These are phyloP conservation scores for Drosophila kambysellisi DNA, from an alignment of 2,888 invertebrate species.

Conservation along the genomic window DNA sequence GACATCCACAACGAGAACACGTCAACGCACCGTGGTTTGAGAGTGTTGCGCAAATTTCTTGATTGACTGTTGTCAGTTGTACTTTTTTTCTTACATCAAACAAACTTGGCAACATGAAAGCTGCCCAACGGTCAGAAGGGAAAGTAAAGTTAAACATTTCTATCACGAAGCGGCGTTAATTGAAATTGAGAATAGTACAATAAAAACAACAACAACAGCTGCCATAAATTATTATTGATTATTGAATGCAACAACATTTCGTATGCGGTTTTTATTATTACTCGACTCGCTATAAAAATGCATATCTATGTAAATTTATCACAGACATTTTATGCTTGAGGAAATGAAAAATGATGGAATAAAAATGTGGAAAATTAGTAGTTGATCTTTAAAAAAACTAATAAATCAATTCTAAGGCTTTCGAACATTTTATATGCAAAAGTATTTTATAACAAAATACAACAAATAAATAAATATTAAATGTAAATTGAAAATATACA, in stretches of 20 bases:
- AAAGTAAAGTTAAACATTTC: conserved; percentile 6
- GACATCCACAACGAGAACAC: conserved; percentile 55
- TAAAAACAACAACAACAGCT: conserved; percentile 6
- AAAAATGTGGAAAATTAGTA: background rate
- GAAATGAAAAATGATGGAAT: background rate
- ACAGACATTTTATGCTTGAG: background rate
- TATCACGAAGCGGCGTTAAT: conserved; percentile 23
- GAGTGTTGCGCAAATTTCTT: conserved; percentile 6
- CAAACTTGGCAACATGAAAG: background rate
- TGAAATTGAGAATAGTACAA: conserved; percentile 12
- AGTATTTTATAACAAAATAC: background rate
- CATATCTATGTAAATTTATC: background rate
- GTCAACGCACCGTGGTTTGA: conserved; percentile 35
- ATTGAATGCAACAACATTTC: background rate
- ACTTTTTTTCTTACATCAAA: background rate
- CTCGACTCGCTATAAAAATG: background rate
- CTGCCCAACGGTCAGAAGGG: background rate
- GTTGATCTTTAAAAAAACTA: background rate
- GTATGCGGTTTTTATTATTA: conserved; percentile 4
- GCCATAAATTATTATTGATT: conserved; percentile 41
- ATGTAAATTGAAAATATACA: background rate
- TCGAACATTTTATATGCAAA: background rate
- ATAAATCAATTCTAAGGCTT: too few relatives aligned
- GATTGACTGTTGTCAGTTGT: conserved; percentile 8
- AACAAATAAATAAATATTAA: background rate